Evolutionary conservation across 1,140 invertebrate species (phyloP), one percentile per base, ranked within the genome.

Genomic region (Leptinotarsa lineolata): DNA sequence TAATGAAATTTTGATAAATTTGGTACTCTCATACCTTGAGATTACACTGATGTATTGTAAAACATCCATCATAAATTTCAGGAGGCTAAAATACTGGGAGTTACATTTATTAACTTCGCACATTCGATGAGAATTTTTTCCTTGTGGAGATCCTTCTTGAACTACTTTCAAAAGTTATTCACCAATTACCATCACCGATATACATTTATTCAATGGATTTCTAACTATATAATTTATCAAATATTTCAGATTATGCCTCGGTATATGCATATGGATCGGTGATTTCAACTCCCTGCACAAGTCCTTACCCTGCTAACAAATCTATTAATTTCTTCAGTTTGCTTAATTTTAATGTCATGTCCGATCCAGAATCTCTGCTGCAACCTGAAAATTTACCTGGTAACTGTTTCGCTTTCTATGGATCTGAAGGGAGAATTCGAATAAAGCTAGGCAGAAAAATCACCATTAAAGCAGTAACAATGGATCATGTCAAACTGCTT

Each of bases 351-450:
- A 67, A 74, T n/a, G 13, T 63, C 2, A 44, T 72, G 13, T 73
- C 74, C 12, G 46, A 68, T 24, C 71, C 76, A 15, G 24, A 67
- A 5, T 22, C 44, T 8, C 63, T 78, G 12, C 59, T 78, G 18
- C 70, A 75, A 72, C 70, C 77, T 16, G 73, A 68, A 16, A 77
- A 59, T 18, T 54, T 75, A 22, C 77, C 77, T 21, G 77, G 77
- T 12, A 72, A 78, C 44, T 78, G 77, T 69, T 78, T 78, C 46
- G 71, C 72, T 15, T 78, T 78, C 68, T 45, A 75, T 46, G 72
- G 74, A 54, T 54, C 15, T 12, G 60, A 44, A 68, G 77, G 74
- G 5, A 21, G 63, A 13, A 64, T 78, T 4, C n/a, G 69, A 60
- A 74, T 78, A 58, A 68, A 64, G 72, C 69, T 78, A 2, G 74